Conservation (phyloP, 2,797 vertebrate species). For the Sebastes hubbsi region DNA sequence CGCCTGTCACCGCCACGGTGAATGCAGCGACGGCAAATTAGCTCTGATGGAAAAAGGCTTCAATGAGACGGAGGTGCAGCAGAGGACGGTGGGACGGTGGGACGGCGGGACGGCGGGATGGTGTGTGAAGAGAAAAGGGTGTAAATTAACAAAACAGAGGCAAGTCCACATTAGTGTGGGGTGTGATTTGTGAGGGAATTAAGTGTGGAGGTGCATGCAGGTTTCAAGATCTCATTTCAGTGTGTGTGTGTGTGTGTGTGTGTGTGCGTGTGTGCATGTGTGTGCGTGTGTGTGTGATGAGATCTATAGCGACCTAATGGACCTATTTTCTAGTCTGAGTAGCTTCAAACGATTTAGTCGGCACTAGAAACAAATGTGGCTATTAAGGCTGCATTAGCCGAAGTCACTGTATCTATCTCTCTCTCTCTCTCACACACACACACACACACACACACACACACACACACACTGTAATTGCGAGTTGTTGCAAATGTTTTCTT, state of each 20-base stretch:
- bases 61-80: neutral
- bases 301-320: conserved; percentile 56
- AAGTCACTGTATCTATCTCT: neutral
- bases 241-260: conserved; percentile 2
- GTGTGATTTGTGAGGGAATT: neutral
- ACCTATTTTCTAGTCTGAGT: conserved; percentile 48
- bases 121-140: neutral
- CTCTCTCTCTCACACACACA: neutral
- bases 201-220: neutral
- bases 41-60: conserved; percentile 17
- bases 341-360: conserved; percentile 34
- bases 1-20: neutral
- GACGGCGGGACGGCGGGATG: neutral
- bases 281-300: conserved; percentile 9
- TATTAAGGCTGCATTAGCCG: conserved; percentile 56
- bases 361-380: conserved; percentile 47
- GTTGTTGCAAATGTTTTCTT: conserved; percentile 11
- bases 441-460: too few relatives aligned
- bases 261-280: neutral
- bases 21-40: conserved; percentile 29
- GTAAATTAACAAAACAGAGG: neutral
- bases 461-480: neutral
- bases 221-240: neutral
- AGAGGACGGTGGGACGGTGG: neutral
- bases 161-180: neutral